Evolutionary conservation across 2,113 vertebrate species (phyloP).

Genomic region (Oxyura jamaicensis): DNA sequence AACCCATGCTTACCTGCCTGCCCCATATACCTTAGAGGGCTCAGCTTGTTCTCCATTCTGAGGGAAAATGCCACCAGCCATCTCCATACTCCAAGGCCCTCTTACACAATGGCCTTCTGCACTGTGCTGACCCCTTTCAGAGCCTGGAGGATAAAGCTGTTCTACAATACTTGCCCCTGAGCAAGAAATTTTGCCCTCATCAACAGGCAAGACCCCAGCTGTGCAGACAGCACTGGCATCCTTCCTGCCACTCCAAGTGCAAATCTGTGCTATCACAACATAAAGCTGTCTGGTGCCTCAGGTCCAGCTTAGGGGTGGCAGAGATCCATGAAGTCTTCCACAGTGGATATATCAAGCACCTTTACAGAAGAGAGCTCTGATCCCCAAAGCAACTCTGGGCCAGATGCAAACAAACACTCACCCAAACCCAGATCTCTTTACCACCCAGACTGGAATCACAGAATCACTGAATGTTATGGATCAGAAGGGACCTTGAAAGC

Average conservation of each 20-base stretch:
- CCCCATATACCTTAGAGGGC: neutral
- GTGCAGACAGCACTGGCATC: neutral
- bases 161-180: neutral
- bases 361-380: neutral
- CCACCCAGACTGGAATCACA: neutral
- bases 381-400: neutral
- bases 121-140: neutral
- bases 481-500: too few relatives aligned
- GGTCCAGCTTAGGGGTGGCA: neutral
- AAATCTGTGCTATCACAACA: neutral
- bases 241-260: neutral
- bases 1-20: neutral
- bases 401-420: neutral
- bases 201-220: neutral
- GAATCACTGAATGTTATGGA: too few relatives aligned
- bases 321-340: neutral
- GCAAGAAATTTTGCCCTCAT: neutral
- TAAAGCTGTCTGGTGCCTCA: neutral
- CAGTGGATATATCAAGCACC: neutral
- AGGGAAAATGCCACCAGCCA: neutral
- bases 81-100: neutral
- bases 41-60: neutral
- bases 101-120: neutral
- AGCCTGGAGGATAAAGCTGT: neutral
- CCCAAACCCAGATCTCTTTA: neutral